These are phyloP conservation scores for Squalus acanthias DNA, from an alignment of 2,797 vertebrate species.

Conservation along the genomic window DNA sequence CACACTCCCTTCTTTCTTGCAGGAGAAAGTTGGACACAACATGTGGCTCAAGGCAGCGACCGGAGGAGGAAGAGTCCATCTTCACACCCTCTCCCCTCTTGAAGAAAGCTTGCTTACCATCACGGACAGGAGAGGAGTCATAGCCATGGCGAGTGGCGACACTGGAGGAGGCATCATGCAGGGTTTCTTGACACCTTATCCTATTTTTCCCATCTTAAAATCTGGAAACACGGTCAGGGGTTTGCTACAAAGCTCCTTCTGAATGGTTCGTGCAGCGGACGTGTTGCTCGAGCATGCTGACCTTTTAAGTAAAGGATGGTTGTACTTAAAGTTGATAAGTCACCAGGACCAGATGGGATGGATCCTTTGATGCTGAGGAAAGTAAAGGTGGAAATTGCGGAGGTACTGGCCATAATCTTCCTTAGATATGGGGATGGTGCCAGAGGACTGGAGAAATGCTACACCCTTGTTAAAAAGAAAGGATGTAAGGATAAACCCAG, in stretches of 20 bases:
- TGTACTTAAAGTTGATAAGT: too few relatives aligned
- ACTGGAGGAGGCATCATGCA: neutral
- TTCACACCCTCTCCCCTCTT: neutral
- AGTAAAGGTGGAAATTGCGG: too few relatives aligned
- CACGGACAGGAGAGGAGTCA: neutral
- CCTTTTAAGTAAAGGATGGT: too few relatives aligned
- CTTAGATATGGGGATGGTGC: too few relatives aligned
- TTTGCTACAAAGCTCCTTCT: neutral
- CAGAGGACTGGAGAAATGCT: too few relatives aligned
- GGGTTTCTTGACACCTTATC: neutral
- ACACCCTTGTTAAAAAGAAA: too few relatives aligned
- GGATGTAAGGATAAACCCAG: too few relatives aligned
- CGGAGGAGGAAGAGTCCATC: neutral
- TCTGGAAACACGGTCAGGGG: neutral
- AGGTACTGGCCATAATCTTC: too few relatives aligned
- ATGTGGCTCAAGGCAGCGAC: neutral
- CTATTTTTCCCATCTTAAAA: neutral
- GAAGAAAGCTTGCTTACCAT: neutral
- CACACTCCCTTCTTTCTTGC: neutral
- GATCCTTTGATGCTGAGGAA: too few relatives aligned
- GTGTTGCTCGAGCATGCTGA: neutral
- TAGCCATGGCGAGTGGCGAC: neutral
- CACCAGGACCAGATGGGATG: too few relatives aligned
- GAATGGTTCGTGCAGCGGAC: neutral
- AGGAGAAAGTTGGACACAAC: neutral